Base-by-base conservation (phyloP, 2,888 invertebrate species). In the Drosophila phalerata region DNA sequence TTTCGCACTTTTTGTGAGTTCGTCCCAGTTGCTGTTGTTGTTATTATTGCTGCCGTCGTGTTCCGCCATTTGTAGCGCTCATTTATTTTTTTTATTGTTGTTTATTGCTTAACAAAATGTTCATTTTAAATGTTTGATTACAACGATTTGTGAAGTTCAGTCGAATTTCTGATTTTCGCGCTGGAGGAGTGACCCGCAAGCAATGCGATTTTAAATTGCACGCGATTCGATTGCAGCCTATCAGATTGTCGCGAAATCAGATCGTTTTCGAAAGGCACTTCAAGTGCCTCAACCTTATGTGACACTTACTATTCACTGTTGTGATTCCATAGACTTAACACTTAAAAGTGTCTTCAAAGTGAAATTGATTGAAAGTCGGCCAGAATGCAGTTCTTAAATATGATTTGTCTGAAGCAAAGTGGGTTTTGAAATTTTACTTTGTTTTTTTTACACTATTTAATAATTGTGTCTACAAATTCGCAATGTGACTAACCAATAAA, bases 81-180 rank as follows among this genome's bases (percentile, higher is more conserved):
- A 84, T 88, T 86, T 81, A 86, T 73, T 72, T 43, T 19, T 86
- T 81, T 88, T 85, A 88, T 86, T 88, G 85, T 85, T 85, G 81
- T 85, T 81, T 89, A 81, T 83, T 82, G 85, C 87, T 80, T 64
- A 79, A 77, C 85, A 69, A 84, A 84, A 86, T 72, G 85, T 85
- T 85, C 79, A 78, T 88, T 90, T 91, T 84, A 91, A 91, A 91
- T 89, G 89, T 90, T 90, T 87, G 85, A 89, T 88, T 88, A 84
- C 84, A 88, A 90, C 83, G 89, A 85, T 90, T 85, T 81, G 80
- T 77, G 83, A 77, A 85, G 86, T 91, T 91, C 88, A 91, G 90
- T 91, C 85, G 87, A 90, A 78, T 85, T 85, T 85, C 79, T 85
- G 90, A 88, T 88, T 89, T 83, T 81, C 77, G 77, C 71, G 84